Conservation (phyloP, 1,140 invertebrate species). For the Aphelinus atriplicis region DNA sequence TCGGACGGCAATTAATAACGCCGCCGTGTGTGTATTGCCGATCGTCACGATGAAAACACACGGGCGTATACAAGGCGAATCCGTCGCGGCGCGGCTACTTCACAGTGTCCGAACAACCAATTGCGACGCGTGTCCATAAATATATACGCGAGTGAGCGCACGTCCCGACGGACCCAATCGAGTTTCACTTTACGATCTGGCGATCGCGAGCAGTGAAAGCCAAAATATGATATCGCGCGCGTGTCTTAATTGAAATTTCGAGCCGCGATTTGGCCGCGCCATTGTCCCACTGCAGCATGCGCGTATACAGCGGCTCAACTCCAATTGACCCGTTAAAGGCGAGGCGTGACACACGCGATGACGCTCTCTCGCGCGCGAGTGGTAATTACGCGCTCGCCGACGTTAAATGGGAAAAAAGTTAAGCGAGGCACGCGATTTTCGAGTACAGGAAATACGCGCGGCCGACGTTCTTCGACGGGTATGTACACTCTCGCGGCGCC, state of each 20-base stretch:
- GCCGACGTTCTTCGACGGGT: too few relatives aligned
- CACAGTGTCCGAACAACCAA: not conserved
- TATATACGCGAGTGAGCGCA: not conserved
- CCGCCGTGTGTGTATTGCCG: too few relatives aligned
- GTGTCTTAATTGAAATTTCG: constrained; percentile 31
- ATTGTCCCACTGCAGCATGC: not conserved
- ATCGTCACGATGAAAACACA: too few relatives aligned
- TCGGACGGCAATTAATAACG: too few relatives aligned
- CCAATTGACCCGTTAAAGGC: not conserved
- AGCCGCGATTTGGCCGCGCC: not conserved
- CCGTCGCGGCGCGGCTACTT: too few relatives aligned
- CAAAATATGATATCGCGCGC: constrained; percentile 3
- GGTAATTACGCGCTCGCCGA: not conserved
- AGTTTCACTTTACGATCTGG: constrained; percentile 13
- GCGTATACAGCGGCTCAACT: not conserved
- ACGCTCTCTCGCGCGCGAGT: not conserved
- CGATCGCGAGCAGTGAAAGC: constrained; percentile 5
- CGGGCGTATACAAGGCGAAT: too few relatives aligned
- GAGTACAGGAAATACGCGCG: too few relatives aligned
- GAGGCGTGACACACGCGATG: not conserved
- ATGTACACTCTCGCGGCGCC: too few relatives aligned
- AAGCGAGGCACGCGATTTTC: too few relatives aligned
- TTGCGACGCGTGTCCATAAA: not conserved
- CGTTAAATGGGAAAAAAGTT: too few relatives aligned
- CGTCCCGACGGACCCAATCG: not conserved